Conservation (phyloP, 92 coral and sea anemone species). For the Isaurus tuberculatus region DNA sequence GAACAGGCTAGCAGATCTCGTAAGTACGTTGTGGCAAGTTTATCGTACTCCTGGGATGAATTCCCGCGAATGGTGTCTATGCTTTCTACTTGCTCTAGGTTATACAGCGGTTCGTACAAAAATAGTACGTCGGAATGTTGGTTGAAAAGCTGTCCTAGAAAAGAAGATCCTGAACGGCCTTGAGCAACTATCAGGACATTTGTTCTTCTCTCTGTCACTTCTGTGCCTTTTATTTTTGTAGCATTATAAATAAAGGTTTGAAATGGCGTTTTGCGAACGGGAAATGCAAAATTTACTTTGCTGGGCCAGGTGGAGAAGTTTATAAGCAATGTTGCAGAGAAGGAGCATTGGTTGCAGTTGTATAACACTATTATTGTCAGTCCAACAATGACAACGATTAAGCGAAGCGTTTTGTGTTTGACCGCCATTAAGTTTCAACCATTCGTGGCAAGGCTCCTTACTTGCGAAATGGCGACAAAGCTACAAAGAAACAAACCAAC, state of each 20-base stretch:
- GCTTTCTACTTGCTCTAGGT: constrained; percentile 15
- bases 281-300: not conserved
- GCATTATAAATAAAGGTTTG: not conserved
- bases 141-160: constrained; percentile 33
- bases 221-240: not conserved
- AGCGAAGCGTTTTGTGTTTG: not conserved
- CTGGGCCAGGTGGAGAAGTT: constrained; percentile 25
- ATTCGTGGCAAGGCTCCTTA: not conserved
- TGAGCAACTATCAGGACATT: constrained; percentile 18
- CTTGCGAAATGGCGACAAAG: not conserved
- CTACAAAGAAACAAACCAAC: not conserved
- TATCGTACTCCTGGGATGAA: not conserved
- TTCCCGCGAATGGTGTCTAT: constrained; percentile 37
- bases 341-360: not conserved
- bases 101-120: constrained; percentile 28
- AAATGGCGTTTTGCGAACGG: not conserved
- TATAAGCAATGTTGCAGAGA: constrained; percentile 19
- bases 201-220: not conserved
- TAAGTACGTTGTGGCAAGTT: not conserved
- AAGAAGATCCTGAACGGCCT: constrained; percentile 38
- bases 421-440: not conserved
- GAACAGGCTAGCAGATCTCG: constrained; percentile 25
- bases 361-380: not conserved
- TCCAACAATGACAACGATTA: not conserved
- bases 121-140: constrained; percentile 24